Conservation (phyloP, 2,113 vertebrate species). For the Neolamprologus brichardi region DNA sequence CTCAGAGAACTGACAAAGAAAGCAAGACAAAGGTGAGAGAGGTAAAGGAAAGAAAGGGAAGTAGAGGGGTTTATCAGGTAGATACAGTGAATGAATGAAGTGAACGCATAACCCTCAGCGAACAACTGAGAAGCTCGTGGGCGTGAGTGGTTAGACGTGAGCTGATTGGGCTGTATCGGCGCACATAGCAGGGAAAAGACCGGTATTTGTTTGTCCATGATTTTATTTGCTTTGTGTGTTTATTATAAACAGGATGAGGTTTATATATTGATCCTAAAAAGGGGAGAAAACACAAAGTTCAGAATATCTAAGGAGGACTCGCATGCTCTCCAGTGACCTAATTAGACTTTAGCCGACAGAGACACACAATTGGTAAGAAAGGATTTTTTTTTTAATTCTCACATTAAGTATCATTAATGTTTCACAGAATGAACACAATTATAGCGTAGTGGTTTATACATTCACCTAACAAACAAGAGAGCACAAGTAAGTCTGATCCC, state of each 20-base stretch:
- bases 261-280: neutral
- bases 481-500: neutral
- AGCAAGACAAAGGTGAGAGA: neutral
- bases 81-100: conserved; percentile 7
- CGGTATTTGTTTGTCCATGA: neutral
- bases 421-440: neutral
- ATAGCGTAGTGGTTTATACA: neutral
- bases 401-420: neutral
- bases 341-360: neutral
- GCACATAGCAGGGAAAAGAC: neutral
- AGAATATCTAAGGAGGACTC: neutral
- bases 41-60: neutral
- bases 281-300: neutral
- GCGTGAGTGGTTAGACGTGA: neutral
- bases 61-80: neutral
- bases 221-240: neutral
- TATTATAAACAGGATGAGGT: neutral
- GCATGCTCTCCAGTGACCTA: neutral
- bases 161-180: neutral
- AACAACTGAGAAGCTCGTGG: neutral
- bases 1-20: neutral
- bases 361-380: neutral
- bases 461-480: neutral
- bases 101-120: neutral
- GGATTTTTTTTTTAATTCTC: fast-evolving